phyloP scores from a whole-genome alignment of 2,113 vertebrate genomes.

The Leptosomus discolor region DNA sequence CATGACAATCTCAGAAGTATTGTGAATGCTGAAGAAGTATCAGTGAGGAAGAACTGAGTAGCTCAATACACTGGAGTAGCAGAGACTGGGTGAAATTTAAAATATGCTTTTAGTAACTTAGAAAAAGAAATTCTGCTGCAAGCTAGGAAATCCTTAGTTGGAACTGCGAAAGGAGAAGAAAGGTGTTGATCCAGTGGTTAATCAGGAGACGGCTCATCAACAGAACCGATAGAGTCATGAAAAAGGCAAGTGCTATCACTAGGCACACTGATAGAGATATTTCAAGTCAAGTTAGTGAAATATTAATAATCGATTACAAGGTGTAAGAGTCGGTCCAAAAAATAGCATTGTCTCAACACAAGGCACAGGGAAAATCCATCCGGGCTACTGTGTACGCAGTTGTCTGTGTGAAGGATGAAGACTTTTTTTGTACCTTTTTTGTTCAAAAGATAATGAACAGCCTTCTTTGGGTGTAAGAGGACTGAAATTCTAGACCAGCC shows the following conservation, averaged over 20 bases:
- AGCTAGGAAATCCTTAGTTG: neutral
- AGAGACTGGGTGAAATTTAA: neutral
- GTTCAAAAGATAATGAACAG: neutral
- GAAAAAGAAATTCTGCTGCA: neutral
- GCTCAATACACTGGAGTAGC: neutral
- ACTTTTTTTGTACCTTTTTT: neutral
- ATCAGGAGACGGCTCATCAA: neutral
- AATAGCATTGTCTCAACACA: too few relatives aligned
- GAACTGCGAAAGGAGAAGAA: neutral
- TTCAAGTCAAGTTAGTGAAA: neutral
- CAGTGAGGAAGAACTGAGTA: neutral
- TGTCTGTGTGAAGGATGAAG: neutral
- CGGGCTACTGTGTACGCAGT: neutral
- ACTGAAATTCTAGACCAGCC: neutral
- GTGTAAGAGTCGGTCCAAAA: too few relatives aligned
- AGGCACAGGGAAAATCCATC: neutral
- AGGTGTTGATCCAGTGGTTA: neutral
- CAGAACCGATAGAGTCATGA: neutral
- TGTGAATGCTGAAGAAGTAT: neutral
- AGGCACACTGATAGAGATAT: neutral
- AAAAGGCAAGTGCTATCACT: neutral
- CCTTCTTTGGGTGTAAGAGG: neutral
- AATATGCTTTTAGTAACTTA: neutral
- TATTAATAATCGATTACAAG: neutral
- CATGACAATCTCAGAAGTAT: neutral